These are phyloP conservation scores for Cosmopolites sordidus DNA, from an alignment of 2,888 invertebrate genomes.

Conservation along the genomic window DNA sequence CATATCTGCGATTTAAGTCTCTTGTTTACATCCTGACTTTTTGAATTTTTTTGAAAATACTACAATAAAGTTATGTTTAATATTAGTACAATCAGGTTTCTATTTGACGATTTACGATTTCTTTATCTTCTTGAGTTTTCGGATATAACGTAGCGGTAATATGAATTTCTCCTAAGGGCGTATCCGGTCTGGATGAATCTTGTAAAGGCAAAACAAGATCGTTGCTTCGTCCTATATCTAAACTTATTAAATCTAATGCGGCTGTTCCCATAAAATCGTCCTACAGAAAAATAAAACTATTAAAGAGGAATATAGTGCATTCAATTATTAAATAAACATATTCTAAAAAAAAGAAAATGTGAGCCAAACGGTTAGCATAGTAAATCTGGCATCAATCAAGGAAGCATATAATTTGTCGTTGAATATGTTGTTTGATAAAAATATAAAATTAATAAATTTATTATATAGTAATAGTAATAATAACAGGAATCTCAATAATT, in stretches of 20 bases:
- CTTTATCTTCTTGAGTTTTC: slow-evolving; percentile 89
- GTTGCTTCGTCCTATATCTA: slow-evolving; percentile 72
- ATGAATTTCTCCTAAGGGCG: slow-evolving; percentile 76
- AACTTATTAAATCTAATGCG: slow-evolving; percentile 73
- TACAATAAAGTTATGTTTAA: slow-evolving; percentile 45
- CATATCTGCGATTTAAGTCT: slow-evolving; percentile 91
- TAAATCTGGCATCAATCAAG: too few relatives aligned
- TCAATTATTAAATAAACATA: too few relatives aligned
- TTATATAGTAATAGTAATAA: too few relatives aligned
- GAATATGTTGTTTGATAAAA: too few relatives aligned
- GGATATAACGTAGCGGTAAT: slow-evolving; percentile 85
- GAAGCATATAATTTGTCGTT: too few relatives aligned
- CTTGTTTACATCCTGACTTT: slow-evolving; percentile 75
- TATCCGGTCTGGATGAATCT: slow-evolving; percentile 66
- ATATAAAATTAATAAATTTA: too few relatives aligned
- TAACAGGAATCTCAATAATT: too few relatives aligned
- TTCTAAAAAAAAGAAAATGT: too few relatives aligned
- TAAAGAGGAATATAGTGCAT: too few relatives aligned
- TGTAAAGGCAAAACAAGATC: slow-evolving; percentile 77
- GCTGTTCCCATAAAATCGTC: slow-evolving; percentile 98
- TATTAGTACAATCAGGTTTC: neutral
- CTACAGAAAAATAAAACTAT: slow-evolving; percentile 40
- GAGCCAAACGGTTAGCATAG: too few relatives aligned
- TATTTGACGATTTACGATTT: slow-evolving; percentile 64
- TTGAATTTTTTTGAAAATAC: slow-evolving; percentile 76